phyloP scores from a whole-genome alignment of 2,113 vertebrate genomes.

The Hyaena hyaena region DNA sequence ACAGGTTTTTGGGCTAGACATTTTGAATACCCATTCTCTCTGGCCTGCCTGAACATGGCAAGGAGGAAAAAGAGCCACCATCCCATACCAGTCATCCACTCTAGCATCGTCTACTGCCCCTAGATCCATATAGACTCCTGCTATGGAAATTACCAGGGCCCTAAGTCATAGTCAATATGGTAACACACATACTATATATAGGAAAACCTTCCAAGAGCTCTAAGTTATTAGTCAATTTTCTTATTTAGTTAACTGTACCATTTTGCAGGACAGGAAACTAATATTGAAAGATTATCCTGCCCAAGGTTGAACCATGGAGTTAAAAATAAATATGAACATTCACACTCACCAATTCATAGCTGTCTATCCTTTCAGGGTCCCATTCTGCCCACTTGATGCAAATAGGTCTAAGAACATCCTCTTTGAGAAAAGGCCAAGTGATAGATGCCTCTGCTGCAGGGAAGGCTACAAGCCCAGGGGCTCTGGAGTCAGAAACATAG shows the following conservation, averaged over 20 bases:
- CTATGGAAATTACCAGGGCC: neutral
- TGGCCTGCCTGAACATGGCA: neutral
- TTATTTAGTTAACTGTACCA: conserved; percentile 11
- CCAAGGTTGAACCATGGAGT: neutral
- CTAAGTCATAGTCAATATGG: neutral
- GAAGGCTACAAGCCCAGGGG: neutral
- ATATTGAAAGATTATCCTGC: neutral
- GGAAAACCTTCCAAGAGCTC: neutral
- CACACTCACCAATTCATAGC: neutral
- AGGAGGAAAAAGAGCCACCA: neutral
- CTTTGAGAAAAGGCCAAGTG: neutral
- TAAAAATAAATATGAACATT: conserved; percentile 21
- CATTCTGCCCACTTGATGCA: neutral
- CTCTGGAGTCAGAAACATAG: neutral
- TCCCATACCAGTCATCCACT: neutral
- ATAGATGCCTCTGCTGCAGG: neutral
- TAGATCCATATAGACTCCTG: neutral
- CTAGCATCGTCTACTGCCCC: neutral
- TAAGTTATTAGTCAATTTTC: neutral
- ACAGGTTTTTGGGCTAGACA: neutral
- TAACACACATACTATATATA: neutral
- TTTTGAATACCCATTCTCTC: neutral
- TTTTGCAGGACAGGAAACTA: conserved; percentile 28
- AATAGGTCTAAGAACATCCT: neutral
- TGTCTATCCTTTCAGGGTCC: neutral